phyloP scores from a whole-genome alignment of 2,888 invertebrate species.

The Anticlea derivata region DNA sequence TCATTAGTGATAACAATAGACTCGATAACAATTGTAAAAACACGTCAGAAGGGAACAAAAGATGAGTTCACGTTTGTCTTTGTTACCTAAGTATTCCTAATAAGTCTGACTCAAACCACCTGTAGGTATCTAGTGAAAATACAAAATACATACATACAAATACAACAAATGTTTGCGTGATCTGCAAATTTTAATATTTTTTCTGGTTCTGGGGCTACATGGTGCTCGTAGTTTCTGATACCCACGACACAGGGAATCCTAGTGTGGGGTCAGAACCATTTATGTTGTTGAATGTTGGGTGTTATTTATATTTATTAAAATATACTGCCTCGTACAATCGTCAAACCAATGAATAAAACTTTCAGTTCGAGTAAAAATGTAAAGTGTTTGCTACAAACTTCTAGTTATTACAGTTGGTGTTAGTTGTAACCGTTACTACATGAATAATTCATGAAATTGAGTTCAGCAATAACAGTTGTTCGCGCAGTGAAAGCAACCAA shows the following conservation, averaged over 20 bases:
- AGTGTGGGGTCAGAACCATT: too few species aligned
- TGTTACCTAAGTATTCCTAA: not conserved
- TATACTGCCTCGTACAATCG: too few species aligned
- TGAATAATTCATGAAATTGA: constrained; percentile 66
- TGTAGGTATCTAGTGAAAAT: too few species aligned
- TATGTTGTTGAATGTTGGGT: too few species aligned
- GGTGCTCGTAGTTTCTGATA: too few species aligned
- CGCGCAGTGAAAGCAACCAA: constrained; percentile 16
- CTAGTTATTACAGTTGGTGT: constrained; percentile 59
- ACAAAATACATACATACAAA: too few species aligned
- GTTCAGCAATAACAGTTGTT: constrained; percentile 50
- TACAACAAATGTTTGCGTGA: too few species aligned
- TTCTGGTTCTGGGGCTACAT: too few species aligned
- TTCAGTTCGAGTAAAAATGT: constrained; percentile 37
- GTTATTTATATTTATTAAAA: too few species aligned
- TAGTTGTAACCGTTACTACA: constrained; percentile 58
- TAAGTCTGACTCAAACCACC: too few species aligned
- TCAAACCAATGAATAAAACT: not conserved
- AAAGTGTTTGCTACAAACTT: constrained; percentile 52
- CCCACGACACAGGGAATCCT: too few species aligned
- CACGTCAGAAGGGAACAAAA: constrained; percentile 44
- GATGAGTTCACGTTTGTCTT: not conserved
- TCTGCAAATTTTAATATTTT: too few species aligned
- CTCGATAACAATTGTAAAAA: constrained; percentile 70
- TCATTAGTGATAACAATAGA: constrained; percentile 68